Evolutionary conservation across 1,140 invertebrate species (phyloP).

Genomic region (Ceratina australensis): DNA sequence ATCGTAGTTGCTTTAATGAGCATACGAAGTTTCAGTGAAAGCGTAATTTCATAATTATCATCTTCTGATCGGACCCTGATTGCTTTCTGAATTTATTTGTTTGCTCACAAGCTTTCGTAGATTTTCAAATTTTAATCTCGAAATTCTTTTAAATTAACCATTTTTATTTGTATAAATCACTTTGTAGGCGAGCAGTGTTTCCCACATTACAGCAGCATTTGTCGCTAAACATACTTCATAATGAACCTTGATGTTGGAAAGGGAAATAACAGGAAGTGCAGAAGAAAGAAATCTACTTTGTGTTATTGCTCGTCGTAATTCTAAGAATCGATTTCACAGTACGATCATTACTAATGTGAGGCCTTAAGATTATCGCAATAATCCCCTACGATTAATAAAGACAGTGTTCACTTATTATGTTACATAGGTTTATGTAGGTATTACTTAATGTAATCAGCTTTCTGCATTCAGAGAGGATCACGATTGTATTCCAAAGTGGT

Average conservation of each 20-base stretch:
- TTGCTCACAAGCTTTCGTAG: background rate
- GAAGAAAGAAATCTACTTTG: background rate
- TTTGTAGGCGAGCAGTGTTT: no score
- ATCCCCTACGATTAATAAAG: slow-evolving; percentile 20
- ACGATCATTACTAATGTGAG: background rate
- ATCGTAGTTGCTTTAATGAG: background rate
- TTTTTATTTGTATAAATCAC: no score
- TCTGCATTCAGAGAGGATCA: background rate
- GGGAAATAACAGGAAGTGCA: background rate
- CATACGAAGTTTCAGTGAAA: slow-evolving; percentile 1
- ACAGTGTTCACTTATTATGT: background rate
- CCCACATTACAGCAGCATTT: background rate
- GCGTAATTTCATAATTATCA: background rate
- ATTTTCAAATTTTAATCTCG: no score
- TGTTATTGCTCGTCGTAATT: background rate
- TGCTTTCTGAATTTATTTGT: background rate
- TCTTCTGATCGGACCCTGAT: background rate
- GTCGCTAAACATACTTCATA: background rate
- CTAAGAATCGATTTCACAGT: slow-evolving; percentile 1
- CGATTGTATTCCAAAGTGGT: background rate
- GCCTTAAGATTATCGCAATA: slow-evolving; percentile 1
- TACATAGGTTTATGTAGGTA: background rate
- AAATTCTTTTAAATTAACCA: no score
- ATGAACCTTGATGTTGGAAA: background rate
- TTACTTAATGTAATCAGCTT: slow-evolving; percentile 18